These are phyloP conservation scores for Pomacea canaliculata DNA, from an alignment of 2,888 invertebrate genomes.

Conservation along the genomic window DNA sequence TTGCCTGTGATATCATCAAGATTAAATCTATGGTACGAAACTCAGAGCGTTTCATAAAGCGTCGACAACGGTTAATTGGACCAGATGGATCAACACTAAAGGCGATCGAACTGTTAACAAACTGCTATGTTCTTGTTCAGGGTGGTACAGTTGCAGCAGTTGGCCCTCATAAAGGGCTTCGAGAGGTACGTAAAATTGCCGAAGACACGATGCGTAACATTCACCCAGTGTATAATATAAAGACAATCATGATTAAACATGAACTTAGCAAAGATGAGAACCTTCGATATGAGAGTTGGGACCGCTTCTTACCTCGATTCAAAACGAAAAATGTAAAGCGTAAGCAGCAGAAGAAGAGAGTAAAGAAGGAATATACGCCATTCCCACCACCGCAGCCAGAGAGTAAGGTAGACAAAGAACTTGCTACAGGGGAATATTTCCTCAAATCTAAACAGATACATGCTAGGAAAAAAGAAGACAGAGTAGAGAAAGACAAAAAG, in stretches of 20 bases:
- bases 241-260: conserved; percentile 96
- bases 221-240: conserved; percentile 98
- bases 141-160: conserved; percentile 96
- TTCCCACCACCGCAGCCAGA: conserved; percentile 95
- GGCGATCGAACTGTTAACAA: conserved; percentile 92
- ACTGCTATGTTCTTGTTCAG: conserved; percentile 96
- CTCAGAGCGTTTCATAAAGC: conserved; percentile 90
- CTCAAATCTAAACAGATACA: conserved; percentile 77
- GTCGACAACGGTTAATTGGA: conserved; percentile 93
- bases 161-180: conserved; percentile 91
- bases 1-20: conserved; percentile 95
- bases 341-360: conserved; percentile 86
- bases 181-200: conserved; percentile 82
- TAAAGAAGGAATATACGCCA: conserved; percentile 96
- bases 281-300: conserved; percentile 94
- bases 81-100: conserved; percentile 97
- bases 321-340: conserved; percentile 89
- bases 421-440: conserved; percentile 98
- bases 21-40: conserved; percentile 91
- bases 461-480: conserved; percentile 81
- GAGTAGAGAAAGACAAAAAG: conserved; percentile 18
- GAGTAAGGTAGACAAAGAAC: conserved; percentile 88
- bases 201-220: conserved; percentile 98
- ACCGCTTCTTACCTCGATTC: conserved; percentile 94
- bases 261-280: conserved; percentile 94